Evolutionary conservation across 2,888 invertebrate genomes (phyloP).

Genomic region (Erannis defoliaria): DNA sequence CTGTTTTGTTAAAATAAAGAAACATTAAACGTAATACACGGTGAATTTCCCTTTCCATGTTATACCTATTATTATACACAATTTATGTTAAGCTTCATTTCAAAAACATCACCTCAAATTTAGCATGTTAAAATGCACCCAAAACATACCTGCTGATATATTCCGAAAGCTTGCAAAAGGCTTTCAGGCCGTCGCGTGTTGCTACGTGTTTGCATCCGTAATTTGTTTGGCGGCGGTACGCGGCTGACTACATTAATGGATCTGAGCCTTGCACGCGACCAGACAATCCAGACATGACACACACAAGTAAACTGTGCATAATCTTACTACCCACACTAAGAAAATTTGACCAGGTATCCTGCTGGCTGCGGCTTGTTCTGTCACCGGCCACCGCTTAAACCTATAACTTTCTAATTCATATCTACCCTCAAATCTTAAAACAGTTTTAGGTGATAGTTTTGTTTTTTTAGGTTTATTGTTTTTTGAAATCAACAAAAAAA

Average conservation of each 20-base stretch:
- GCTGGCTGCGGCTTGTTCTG: not conserved
- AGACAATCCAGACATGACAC: slow-evolving; percentile 48
- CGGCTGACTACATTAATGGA: slow-evolving; percentile 83
- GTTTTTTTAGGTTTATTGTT: not conserved
- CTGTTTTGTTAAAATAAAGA: too few species aligned
- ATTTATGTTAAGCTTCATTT: slow-evolving; percentile 7
- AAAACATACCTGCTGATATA: slow-evolving; percentile 36
- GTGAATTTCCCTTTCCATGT: too few species aligned
- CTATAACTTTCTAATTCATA: not conserved
- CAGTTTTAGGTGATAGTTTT: not conserved
- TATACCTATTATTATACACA: not conserved
- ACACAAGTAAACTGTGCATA: slow-evolving; percentile 13
- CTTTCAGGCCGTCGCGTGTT: slow-evolving; percentile 83
- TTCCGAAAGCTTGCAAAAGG: slow-evolving; percentile 66
- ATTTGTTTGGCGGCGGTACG: slow-evolving; percentile 84
- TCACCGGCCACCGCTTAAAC: not conserved
- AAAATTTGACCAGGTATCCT: slow-evolving; percentile 2
- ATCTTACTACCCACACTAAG: not conserved
- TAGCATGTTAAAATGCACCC: slow-evolving; percentile 34
- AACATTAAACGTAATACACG: too few species aligned
- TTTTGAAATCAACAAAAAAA: too few species aligned
- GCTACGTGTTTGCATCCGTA: slow-evolving; percentile 85
- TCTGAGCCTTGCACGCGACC: slow-evolving; percentile 76
- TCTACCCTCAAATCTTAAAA: slow-evolving; percentile 6
- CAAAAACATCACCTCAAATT: slow-evolving; percentile 24